phyloP scores from a whole-genome alignment of 2,113 vertebrate genomes.

The Ptyas mucosa region DNA sequence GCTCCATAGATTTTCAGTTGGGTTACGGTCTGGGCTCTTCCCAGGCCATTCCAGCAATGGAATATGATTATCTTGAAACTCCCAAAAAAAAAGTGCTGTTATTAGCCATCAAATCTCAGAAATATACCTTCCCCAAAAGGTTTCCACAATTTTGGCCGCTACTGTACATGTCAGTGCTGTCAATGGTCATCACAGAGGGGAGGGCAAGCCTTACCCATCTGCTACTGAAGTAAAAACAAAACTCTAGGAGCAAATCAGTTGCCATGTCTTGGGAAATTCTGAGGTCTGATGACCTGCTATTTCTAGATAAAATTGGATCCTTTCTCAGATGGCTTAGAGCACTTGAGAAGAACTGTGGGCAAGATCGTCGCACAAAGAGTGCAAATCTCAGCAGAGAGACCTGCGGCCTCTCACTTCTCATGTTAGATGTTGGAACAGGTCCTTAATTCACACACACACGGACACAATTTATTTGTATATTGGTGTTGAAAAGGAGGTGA shows the following conservation, averaged over 20 bases:
- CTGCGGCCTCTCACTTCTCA: background rate
- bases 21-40: too few relatives aligned
- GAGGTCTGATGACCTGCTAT: slow-evolving; percentile 16
- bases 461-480: too few relatives aligned
- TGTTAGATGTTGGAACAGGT: too few relatives aligned
- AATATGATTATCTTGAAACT: too few relatives aligned
- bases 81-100: too few relatives aligned
- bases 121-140: too few relatives aligned
- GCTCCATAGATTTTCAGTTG: too few relatives aligned
- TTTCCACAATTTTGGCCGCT: too few relatives aligned
- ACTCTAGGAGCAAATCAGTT: slow-evolving; percentile 32
- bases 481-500: background rate
- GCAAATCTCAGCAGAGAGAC: background rate
- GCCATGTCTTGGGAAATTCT: slow-evolving; percentile 9
- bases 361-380: fast-evolving
- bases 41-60: too few relatives aligned
- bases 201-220: slow-evolving; percentile 50
- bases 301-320: background rate
- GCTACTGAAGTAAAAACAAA: slow-evolving; percentile 52
- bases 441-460: too few relatives aligned
- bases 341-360: fast-evolving
- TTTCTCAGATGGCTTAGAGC: background rate
- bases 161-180: too few relatives aligned
- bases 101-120: too few relatives aligned
- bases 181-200: slow-evolving; percentile 14